phyloP scores from a whole-genome alignment of 2,797 vertebrate genomes.

The Crax fasciolata region DNA sequence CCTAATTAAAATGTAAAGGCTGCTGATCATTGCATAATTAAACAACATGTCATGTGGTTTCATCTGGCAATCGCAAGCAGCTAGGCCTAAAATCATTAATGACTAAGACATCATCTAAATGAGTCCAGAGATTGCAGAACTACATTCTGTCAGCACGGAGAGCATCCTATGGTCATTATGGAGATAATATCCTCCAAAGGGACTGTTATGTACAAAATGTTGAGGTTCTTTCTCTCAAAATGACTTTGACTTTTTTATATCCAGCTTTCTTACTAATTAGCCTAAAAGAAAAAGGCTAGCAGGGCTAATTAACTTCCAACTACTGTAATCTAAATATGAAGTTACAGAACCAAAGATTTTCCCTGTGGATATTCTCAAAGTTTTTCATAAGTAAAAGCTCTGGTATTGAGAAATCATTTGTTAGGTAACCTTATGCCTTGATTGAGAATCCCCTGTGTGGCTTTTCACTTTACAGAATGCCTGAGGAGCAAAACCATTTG shows the following conservation, averaged over 20 bases:
- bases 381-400: conserved; percentile 36
- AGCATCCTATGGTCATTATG: conserved; percentile 73
- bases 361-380: conserved; percentile 50
- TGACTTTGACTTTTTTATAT: conserved; percentile 71
- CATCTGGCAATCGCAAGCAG: conserved; percentile 59
- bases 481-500: not conserved
- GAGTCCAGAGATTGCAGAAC: conserved; percentile 56
- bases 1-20: conserved; percentile 87
- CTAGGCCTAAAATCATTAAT: conserved; percentile 62
- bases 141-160: conserved; percentile 39
- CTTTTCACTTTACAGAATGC: conserved; percentile 1
- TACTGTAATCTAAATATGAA: conserved; percentile 69
- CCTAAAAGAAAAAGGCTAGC: conserved; percentile 69
- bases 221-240: conserved; percentile 65
- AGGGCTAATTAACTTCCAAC: conserved; percentile 81
- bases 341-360: conserved; percentile 52
- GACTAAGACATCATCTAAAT: conserved; percentile 52
- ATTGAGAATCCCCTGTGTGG: not conserved
- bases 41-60: conserved; percentile 77
- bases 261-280: conserved; percentile 81
- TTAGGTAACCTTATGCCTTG: conserved; percentile 28
- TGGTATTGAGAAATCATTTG: conserved; percentile 51
- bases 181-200: conserved; percentile 72
- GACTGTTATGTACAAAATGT: conserved; percentile 49
- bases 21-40: conserved; percentile 86